Percentiles rank a stretch among this genome's conserved stretches.
Evolutionary conservation across 2,888 invertebrate species (phyloP).

Genomic region (Venusia cambrica): DNA sequence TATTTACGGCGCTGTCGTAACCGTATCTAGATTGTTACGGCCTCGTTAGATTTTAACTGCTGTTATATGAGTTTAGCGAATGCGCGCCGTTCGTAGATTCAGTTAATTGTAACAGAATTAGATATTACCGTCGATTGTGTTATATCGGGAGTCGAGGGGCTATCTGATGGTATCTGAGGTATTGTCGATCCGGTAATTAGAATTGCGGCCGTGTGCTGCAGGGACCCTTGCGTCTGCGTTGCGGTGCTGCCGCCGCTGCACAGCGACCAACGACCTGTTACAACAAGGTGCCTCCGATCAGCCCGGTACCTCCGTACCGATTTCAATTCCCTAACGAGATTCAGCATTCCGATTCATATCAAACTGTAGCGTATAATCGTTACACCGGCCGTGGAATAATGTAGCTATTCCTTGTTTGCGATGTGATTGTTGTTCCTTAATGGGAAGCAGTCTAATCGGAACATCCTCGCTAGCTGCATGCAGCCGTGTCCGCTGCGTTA

Average conservation of each 20-base stretch:
- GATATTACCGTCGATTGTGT: slow-evolving; percentile 39
- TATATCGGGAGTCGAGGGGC: slow-evolving; percentile 48
- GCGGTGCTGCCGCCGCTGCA: slow-evolving; percentile 35
- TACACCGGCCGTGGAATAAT: slow-evolving; percentile 44
- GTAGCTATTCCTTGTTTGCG: slow-evolving; percentile 64
- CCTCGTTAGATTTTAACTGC: slow-evolving; percentile 46
- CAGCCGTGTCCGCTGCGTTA: slow-evolving; percentile 63
- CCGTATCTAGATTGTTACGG: slow-evolving; percentile 40
- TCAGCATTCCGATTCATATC: slow-evolving; percentile 29
- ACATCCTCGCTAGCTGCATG: slow-evolving; percentile 71
- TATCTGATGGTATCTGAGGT: slow-evolving; percentile 71
- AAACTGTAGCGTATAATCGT: slow-evolving; percentile 26
- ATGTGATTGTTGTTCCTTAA: slow-evolving; percentile 78
- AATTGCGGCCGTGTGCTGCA: slow-evolving; percentile 59
- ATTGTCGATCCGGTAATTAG: slow-evolving; percentile 82
- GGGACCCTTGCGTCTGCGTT: slow-evolving; percentile 35
- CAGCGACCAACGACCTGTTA: too few relatives aligned
- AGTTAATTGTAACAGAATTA: slow-evolving; percentile 20
- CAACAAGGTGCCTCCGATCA: too few relatives aligned
- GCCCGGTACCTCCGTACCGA: slow-evolving; percentile 22
- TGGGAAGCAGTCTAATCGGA: slow-evolving; percentile 65
- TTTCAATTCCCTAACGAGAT: slow-evolving; percentile 22
- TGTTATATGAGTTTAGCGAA: slow-evolving; percentile 44
- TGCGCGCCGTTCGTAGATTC: slow-evolving; percentile 23
- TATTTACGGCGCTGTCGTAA: slow-evolving; percentile 44